These are phyloP conservation scores for Naso thynnoides DNA, from an alignment of 2,797 vertebrate species.

Conservation along the genomic window DNA sequence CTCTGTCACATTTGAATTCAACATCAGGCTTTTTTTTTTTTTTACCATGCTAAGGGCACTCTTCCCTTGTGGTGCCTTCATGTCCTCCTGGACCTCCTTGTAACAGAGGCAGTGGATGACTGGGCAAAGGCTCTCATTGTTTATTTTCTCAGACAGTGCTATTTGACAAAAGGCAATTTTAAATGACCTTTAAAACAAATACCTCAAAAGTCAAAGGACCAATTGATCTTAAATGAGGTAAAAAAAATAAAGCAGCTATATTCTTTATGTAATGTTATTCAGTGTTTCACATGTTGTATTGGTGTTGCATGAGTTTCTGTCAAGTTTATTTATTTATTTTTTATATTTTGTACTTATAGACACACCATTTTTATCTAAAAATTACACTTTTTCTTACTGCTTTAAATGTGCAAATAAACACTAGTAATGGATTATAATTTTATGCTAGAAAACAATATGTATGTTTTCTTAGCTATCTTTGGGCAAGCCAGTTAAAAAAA, in stretches of 20 bases:
- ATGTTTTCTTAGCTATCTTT: not conserved
- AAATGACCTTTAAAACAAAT: too few relatives aligned
- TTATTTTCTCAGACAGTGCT: too few relatives aligned
- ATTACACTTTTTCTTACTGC: slow-evolving; percentile 23
- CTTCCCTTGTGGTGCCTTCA: too few relatives aligned
- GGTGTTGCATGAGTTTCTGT: slow-evolving; percentile 34
- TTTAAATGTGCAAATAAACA: slow-evolving; percentile 63
- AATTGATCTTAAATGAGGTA: too few relatives aligned
- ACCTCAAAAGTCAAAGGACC: too few relatives aligned
- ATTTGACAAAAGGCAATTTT: too few relatives aligned
- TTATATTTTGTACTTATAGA: slow-evolving; percentile 39
- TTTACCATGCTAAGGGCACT: too few relatives aligned
- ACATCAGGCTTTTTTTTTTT: too few relatives aligned
- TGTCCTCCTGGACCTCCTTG: too few relatives aligned
- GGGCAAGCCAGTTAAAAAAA: not conserved
- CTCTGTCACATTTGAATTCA: too few relatives aligned
- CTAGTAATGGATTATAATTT: not conserved
- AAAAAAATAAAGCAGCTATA: slow-evolving; percentile 21
- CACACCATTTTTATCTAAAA: slow-evolving; percentile 20
- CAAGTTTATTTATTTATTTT: slow-evolving; percentile 58
- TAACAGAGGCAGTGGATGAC: too few relatives aligned
- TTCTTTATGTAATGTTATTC: slow-evolving; percentile 23
- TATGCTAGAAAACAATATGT: not conserved
- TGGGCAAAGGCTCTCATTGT: too few relatives aligned
- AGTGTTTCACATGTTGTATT: slow-evolving; percentile 43